Evolutionary conservation across 2,888 invertebrate species (phyloP), one percentile per base, ranked within the genome.

Genomic region (Galeopsomyia nigrocyanea): DNA sequence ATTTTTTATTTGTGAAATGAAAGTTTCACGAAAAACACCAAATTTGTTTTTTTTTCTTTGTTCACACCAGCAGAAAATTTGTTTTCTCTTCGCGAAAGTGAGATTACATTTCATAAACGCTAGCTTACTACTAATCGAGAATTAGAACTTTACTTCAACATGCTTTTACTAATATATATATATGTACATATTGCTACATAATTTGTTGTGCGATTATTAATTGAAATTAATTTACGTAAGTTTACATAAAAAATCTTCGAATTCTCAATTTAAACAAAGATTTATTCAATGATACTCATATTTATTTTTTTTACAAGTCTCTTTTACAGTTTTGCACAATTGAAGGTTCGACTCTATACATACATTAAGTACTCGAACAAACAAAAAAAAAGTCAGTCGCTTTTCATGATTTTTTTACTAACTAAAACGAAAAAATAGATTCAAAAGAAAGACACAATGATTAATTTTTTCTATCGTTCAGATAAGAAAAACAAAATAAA

Each of bases 361-460:
- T 69, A 69, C 61, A 56, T 73, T 73, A 73, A 73, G 68, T 68
- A 69, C 68, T 62, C 56, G 62, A 22, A 53, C 66, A 73, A 58
- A 66, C 19, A n/a, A 50, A 63, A 72, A 46, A 68, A 63, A 72
- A 46, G 62, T 61, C 60, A 65, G 55, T 73, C 61, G 49, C 55
- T 67, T 39, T 16, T 62, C 50, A 21, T 21, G 13, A 49, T 68
- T 60, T 26, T 73, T 60, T 26, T 72, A 50, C 21, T 56, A 47
- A 47, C 5, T 39, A 39, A 39, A 68, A 22, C 21, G 17, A 10
- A 39, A 7, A 39, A 39, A 39, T 39, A 60, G 47, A 53, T 21
- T 26, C 6, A 63, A 57, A 65, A 47, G 26, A 55, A 56, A 68
- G 51, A 60, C 47, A 57, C 57, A 60, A 56, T 9, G 10, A 58